Percentiles rank a stretch among this genome's conserved stretches.
Evolutionary conservation across 2,797 vertebrate species (phyloP).

Genomic region (Melanotaenia maccullochi): DNA sequence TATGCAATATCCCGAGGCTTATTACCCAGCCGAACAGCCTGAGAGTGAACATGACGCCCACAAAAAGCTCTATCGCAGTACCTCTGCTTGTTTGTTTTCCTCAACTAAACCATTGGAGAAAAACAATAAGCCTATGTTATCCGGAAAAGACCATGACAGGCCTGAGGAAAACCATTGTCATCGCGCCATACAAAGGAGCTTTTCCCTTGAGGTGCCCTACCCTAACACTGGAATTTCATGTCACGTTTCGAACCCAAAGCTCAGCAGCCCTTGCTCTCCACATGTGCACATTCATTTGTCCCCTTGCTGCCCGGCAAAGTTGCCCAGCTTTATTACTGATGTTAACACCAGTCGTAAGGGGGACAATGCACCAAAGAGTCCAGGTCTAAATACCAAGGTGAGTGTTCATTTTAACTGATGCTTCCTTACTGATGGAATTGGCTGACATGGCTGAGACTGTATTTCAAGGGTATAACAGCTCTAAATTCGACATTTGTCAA

Average conservation of each 20-base stretch:
- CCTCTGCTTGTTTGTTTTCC: constrained; percentile 85
- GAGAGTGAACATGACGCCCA: constrained; percentile 57
- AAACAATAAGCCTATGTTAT: constrained; percentile 58
- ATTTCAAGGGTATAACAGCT: background rate
- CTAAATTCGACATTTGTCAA: background rate
- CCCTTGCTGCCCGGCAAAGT: constrained; percentile 81
- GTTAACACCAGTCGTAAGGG: constrained; percentile 71
- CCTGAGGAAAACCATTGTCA: constrained; percentile 75
- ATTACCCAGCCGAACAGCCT: constrained; percentile 56
- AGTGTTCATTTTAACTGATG: constrained; percentile 67
- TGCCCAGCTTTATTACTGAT: constrained; percentile 73
- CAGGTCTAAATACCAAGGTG: constrained; percentile 84
- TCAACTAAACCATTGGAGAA: constrained; percentile 69
- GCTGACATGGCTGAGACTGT: background rate
- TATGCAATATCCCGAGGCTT: constrained; percentile 64
- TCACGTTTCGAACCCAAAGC: constrained; percentile 88
- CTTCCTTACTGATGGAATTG: constrained; percentile 1
- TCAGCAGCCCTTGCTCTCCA: constrained; percentile 83
- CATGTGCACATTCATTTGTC: constrained; percentile 94
- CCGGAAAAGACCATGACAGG: constrained; percentile 70
- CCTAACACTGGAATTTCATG: constrained; percentile 87
- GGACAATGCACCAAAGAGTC: constrained; percentile 67
- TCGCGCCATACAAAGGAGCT: constrained; percentile 89
- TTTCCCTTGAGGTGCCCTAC: constrained; percentile 90
- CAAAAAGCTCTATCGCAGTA: constrained; percentile 83